These are phyloP conservation scores for Entomobrya proxima DNA, from an alignment of 2,888 invertebrate species.

Conservation along the genomic window DNA sequence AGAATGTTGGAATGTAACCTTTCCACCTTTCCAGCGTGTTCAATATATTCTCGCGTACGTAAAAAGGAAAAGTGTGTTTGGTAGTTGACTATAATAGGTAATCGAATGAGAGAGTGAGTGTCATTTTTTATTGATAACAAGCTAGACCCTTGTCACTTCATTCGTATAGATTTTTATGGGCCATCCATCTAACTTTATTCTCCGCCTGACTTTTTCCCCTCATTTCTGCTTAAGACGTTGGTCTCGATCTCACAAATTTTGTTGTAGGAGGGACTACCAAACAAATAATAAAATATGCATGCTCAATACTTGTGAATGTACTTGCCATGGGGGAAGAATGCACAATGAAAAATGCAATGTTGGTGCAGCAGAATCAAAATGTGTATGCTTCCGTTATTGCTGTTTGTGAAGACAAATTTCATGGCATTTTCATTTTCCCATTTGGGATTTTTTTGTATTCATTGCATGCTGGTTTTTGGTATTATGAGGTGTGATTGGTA, in stretches of 20 bases:
- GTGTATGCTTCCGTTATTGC: background rate
- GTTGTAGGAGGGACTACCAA: background rate
- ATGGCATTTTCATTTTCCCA: conserved; percentile 1
- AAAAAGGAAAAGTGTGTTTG: background rate
- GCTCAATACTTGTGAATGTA: background rate
- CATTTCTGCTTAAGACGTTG: background rate
- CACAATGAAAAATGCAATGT: background rate
- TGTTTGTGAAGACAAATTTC: background rate
- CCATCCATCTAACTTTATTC: conserved; percentile 66
- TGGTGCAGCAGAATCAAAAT: background rate
- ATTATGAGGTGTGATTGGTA: conserved; percentile 1
- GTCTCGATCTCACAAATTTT: background rate
- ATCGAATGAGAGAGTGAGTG: conserved; percentile 75
- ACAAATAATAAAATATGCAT: conserved; percentile 4
- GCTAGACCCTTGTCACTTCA: conserved; percentile 73
- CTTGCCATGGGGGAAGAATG: background rate
- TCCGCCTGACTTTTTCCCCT: conserved; percentile 41
- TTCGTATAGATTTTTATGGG: conserved; percentile 71
- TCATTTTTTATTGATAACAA: conserved; percentile 75
- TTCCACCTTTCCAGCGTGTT: background rate
- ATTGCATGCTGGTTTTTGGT: background rate
- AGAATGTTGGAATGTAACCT: background rate
- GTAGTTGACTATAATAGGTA: conserved; percentile 50
- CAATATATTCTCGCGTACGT: too few relatives aligned
- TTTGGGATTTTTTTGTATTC: background rate